Base-by-base conservation (phyloP, 2,113 vertebrate species). In the Typhlomys cinereus region DNA sequence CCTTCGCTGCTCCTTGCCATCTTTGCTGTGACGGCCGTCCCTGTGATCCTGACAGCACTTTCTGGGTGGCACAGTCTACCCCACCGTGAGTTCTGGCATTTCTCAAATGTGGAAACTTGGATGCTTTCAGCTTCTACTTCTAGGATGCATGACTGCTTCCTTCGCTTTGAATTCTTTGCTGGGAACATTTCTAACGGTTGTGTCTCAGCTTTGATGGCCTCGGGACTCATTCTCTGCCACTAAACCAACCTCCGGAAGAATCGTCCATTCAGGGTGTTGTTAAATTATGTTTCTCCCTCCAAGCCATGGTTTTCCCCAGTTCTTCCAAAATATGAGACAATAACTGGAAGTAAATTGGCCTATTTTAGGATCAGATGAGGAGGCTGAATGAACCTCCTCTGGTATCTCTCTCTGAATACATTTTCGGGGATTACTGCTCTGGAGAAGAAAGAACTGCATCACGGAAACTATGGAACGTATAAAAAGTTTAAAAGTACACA, bases 11-110 rank as follows among this genome's bases (percentile, higher is more conserved):
- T 29, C 75, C 41, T 29, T 31, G 21, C 57, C 15, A 0, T 1
- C 48, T 2, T 41, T 50, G 18, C 4, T 34, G 46, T 31, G 27
- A 36, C 23, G 7, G 27, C 14, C 0, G 2, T 13, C 46, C 21
- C 36, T 0, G 2, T 13, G 8, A 41, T 8, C 0, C 52, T 7
- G 29, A 59, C 12, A 34, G 64, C 29, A 54, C 1, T 48, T 3
- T 4, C 66, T 54, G 7, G 21, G 41, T 46, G 39, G 17, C 12
- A 44, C 15, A 27, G 6, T 62, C 44, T 41, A 66, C 2, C 29
- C 50, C 64, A 69, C 10, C 2, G 13, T 6, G 12, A 44, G 50
- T 31, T 4, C 54, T n/a, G 61, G 39, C 11, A 14, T 1, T 15
- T 36, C 44, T 50, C 36, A 75, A 12, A 27, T 74, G 31, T 23